These are phyloP conservation scores for Laticauda colubrina DNA, from an alignment of 2,113 vertebrate genomes.

Conservation along the genomic window DNA sequence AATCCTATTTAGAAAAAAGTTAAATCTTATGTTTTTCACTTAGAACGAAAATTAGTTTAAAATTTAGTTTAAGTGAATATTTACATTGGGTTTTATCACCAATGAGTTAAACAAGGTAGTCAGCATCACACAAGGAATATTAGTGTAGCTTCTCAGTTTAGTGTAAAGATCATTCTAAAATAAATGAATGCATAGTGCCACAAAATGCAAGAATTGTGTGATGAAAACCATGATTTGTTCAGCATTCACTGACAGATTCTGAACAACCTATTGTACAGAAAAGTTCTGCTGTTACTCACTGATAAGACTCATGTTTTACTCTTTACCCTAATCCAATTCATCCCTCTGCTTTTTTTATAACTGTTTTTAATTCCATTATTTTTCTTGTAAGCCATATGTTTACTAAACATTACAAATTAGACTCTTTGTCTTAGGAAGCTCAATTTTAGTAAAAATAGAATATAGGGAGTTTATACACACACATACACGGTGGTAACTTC, in stretches of 20 bases:
- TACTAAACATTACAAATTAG: not conserved
- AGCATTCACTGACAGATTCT: not conserved
- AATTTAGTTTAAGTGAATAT: not conserved
- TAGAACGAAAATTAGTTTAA: not conserved
- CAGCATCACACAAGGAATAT: not conserved
- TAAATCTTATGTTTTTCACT: not conserved
- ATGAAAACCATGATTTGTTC: not conserved
- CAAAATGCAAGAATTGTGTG: not conserved
- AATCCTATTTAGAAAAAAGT: not conserved
- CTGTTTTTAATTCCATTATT: not conserved
- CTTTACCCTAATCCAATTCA: not conserved
- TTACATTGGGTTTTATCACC: not conserved
- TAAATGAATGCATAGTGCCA: not conserved
- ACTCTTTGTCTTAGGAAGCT: not conserved
- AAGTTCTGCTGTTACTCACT: not conserved
- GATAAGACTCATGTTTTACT: not conserved
- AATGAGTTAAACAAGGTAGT: not conserved
- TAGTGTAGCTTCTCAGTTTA: not conserved
- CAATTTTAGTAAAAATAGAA: not conserved
- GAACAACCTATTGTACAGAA: not conserved
- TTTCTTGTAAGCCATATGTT: not conserved
- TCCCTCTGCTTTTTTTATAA: too few species aligned
- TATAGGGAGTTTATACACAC: too few species aligned
- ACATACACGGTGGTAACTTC: too few species aligned
- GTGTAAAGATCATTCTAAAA: not conserved